Conservation (phyloP, 2,113 vertebrate genomes). For the Mesoclemmys tuberculata region DNA sequence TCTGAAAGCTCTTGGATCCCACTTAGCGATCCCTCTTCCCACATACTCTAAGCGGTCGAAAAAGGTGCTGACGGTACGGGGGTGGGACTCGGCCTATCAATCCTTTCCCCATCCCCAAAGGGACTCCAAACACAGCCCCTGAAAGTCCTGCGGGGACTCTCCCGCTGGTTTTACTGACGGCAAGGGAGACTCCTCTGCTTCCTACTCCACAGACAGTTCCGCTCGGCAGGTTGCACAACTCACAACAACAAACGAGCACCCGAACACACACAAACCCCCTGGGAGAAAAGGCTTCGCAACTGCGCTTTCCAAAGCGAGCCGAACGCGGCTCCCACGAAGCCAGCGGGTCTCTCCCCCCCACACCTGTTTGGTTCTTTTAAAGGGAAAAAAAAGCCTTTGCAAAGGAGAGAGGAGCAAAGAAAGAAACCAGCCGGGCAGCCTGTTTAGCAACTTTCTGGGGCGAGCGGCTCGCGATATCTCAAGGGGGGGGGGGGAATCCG, state of each 20-base stretch:
- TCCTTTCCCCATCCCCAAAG: background rate
- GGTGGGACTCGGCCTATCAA: background rate
- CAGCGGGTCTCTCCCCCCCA: background rate
- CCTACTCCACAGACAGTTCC: background rate
- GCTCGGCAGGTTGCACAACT: background rate
- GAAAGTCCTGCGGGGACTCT: background rate
- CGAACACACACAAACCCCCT: no score
- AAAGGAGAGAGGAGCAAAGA: background rate
- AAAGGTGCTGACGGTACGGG: background rate
- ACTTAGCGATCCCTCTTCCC: background rate
- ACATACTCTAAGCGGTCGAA: background rate
- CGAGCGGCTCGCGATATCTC: background rate
- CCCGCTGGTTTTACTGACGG: no score
- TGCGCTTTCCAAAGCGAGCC: no score
- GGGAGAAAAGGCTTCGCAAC: no score
- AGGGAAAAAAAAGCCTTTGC: background rate
- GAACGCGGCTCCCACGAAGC: background rate
- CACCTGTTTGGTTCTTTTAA: constrained; percentile 11
- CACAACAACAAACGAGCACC: background rate
- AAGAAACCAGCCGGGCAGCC: background rate
- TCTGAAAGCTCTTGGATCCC: background rate
- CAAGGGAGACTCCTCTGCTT: background rate
- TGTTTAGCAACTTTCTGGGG: background rate
- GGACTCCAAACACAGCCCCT: background rate
- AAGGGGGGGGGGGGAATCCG: background rate